phyloP scores from a whole-genome alignment of 1,140 invertebrate species.

The Ganaspis sp. region DNA sequence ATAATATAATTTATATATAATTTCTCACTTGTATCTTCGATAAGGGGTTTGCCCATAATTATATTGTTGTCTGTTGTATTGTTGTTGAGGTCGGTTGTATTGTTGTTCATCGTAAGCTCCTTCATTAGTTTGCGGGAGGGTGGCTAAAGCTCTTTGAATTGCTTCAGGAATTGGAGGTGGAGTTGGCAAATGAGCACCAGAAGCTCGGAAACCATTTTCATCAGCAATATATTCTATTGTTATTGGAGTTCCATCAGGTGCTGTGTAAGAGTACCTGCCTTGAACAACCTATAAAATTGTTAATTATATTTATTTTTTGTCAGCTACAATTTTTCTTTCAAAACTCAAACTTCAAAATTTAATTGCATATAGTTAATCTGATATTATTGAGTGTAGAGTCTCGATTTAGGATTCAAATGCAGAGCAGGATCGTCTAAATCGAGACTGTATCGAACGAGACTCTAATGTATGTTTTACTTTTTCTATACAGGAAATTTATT shows the following conservation, averaged over 20 bases:
- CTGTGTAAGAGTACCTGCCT: constrained; percentile 87
- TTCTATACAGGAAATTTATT: too few relatives aligned
- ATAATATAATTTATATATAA: too few relatives aligned
- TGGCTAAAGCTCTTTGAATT: constrained; percentile 72
- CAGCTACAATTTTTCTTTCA: too few relatives aligned
- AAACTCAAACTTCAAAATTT: too few relatives aligned
- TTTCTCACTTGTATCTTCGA: constrained; percentile 49
- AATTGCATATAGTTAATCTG: too few relatives aligned
- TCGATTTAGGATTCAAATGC: too few relatives aligned
- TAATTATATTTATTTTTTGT: too few relatives aligned
- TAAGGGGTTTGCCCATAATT: constrained; percentile 46
- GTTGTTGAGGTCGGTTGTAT: constrained; percentile 51
- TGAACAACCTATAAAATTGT: constrained; percentile 78
- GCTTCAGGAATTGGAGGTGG: constrained; percentile 84
- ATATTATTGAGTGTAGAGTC: too few relatives aligned
- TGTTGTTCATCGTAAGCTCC: constrained; percentile 54
- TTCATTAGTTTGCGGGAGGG: constrained; percentile 53
- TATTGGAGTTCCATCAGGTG: constrained; percentile 87
- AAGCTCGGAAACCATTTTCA: constrained; percentile 85
- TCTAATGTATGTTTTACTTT: too few relatives aligned
- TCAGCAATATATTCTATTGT: constrained; percentile 87
- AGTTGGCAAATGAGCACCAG: constrained; percentile 86
- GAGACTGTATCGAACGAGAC: too few relatives aligned
- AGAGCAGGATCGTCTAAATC: too few relatives aligned
- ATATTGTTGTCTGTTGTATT: constrained; percentile 52